Evolutionary conservation across 2,797 vertebrate species (phyloP).

Genomic region (Acanthurus leucopareius): DNA sequence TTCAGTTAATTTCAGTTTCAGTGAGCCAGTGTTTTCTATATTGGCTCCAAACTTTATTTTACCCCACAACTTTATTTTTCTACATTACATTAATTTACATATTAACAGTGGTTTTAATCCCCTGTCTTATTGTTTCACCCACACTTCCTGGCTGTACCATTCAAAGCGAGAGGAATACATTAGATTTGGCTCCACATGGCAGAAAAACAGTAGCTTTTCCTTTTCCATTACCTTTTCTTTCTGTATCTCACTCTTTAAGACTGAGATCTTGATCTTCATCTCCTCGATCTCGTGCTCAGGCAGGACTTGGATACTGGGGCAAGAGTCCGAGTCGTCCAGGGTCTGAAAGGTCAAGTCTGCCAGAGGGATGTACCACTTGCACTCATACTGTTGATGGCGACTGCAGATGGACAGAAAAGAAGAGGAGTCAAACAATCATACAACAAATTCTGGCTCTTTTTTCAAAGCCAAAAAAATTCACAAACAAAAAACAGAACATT

Average conservation of each 20-base stretch:
- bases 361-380: constrained; percentile 98
- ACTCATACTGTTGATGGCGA: constrained; percentile 98
- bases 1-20: background rate
- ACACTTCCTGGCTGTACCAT: too few species aligned
- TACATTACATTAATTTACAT: too few species aligned
- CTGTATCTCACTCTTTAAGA: constrained; percentile 96
- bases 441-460: background rate
- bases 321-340: constrained; percentile 92
- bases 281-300: constrained; percentile 97
- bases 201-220: constrained; percentile 77
- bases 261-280: constrained; percentile 98
- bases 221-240: constrained; percentile 95
- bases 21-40: background rate
- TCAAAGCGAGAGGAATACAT: background rate
- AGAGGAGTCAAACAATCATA: background rate
- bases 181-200: constrained; percentile 4
- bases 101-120: too few species aligned
- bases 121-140: too few species aligned
- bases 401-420: constrained; percentile 70
- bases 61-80: too few species aligned
- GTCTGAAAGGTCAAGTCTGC: constrained; percentile 95
- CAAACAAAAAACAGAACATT: too few species aligned
- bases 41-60: too few species aligned
- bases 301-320: constrained; percentile 92
- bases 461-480: too few species aligned